A percentile compares a stretch with the other conserved stretches of the same genome.
Evolutionary conservation across 2,888 invertebrate genomes (phyloP).

Genomic region (Panorpa germanica): DNA sequence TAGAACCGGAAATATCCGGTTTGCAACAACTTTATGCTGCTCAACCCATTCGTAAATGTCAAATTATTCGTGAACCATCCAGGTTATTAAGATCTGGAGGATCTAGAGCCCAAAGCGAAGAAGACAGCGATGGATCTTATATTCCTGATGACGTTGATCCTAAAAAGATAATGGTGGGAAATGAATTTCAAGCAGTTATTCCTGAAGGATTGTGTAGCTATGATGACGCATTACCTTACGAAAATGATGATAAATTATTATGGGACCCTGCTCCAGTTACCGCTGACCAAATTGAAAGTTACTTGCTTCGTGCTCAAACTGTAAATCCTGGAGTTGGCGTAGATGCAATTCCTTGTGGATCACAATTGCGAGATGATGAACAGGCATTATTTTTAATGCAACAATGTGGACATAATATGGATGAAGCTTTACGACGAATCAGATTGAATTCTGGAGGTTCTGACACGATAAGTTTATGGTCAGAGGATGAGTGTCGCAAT

Average conservation of each 20-base stretch:
- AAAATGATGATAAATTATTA: conserved; percentile 85
- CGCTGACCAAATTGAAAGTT: conserved; percentile 58
- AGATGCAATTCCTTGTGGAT: conserved; percentile 45
- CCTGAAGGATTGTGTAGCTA: conserved; percentile 84
- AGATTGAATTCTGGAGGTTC: conserved; percentile 47
- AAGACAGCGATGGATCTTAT: conserved; percentile 67
- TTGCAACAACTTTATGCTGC: too few species aligned
- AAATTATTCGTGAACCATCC: too few species aligned
- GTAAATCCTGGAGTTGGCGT: conserved; percentile 21
- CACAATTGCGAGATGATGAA: conserved; percentile 69
- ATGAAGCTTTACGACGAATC: conserved; percentile 72
- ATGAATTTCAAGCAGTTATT: conserved; percentile 83
- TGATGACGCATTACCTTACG: conserved; percentile 85
- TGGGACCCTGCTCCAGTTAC: conserved; percentile 76
- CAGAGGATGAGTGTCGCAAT: conserved; percentile 90
- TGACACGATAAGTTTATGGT: conserved; percentile 77
- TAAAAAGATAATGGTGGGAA: conserved; percentile 83
- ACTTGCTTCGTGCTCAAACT: conserved; percentile 33
- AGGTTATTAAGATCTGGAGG: neutral
- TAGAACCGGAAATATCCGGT: conserved; percentile 14
- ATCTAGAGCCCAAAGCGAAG: conserved; percentile 60
- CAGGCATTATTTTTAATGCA: conserved; percentile 78
- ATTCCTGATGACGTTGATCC: conserved; percentile 75
- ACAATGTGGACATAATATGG: conserved; percentile 89
- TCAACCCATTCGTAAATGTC: too few species aligned